Evolutionary conservation across 2,888 invertebrate species (phyloP), one percentile per base, ranked within the genome.

Genomic region (Amblyjoppa fuscipennis): DNA sequence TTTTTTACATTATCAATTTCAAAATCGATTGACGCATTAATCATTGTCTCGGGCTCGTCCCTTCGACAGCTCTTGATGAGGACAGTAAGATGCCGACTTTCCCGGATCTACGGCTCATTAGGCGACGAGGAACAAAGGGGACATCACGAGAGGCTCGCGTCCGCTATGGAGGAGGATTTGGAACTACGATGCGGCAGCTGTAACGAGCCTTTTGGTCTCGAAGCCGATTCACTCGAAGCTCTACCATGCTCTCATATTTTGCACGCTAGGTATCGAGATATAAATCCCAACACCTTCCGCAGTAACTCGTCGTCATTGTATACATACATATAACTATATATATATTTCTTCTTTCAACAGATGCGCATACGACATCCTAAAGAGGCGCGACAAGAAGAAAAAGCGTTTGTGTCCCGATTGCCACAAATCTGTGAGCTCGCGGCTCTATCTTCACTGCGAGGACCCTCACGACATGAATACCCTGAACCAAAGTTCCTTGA

Each of bases 201-300:
- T 92, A 96, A 97, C 81, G 96, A 97, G 87, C 96, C 97, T 1
- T 96, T 98, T 87, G 97, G 97, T 2, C 94, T 96, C 81, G 96
- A 97, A 89, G 96, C 96, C 0, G 96, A 96, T 90, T 96, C 96
- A 20, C 95, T 98, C 64, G 98, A 98, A 89, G 97, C 97, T 20
- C 94, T 98, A 88, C 97, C 98, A 2, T 98, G 98, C 94, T 97
- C 98, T 3, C 98, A 98, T 93, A 98, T 98, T 88, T 96, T 98
- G 70, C 98, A 98, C 92, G 96, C 97, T 64, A 96, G 97, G 97
- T 97, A 93, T 13, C 64, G 31, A 64, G 83, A 49, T 25, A 16
- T 49, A 56, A 83, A 51, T 16, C 51, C 28, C n/a, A 16, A 25
- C 49, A 28, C 11, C 53, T 75, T 74, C 38, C 28, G 16, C 25